These are phyloP conservation scores for Dioctria linearis DNA, from an alignment of 2,888 invertebrate species.

Conservation along the genomic window DNA sequence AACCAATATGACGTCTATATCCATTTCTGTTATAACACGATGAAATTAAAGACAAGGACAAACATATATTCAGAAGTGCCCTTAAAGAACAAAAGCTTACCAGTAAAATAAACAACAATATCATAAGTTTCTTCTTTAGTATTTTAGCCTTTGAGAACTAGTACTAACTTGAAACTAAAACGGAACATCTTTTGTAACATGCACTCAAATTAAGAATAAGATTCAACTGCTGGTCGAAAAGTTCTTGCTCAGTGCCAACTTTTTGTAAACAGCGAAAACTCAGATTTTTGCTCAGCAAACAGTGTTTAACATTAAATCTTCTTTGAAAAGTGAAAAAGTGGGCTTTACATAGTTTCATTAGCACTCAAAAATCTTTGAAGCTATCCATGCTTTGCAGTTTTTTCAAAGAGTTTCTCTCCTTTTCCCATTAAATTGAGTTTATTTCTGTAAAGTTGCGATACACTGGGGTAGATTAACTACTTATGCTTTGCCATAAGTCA, in stretches of 20 bases:
- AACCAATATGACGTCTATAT: too few species aligned
- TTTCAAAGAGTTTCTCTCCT: neutral
- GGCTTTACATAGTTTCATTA: neutral
- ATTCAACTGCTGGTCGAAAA: too few species aligned
- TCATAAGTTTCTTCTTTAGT: too few species aligned
- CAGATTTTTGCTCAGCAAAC: constrained; percentile 9
- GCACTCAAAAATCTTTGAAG: neutral
- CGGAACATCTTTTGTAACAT: too few species aligned
- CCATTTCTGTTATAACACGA: too few species aligned
- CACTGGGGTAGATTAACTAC: constrained; percentile 28
- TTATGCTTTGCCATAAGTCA: constrained; percentile 8
- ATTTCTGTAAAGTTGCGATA: constrained; percentile 25
- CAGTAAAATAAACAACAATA: too few species aligned
- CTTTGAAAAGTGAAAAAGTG: neutral
- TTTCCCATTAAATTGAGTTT: constrained; percentile 11
- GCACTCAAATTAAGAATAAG: too few species aligned
- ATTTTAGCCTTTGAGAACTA: too few species aligned
- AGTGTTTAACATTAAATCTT: neutral
- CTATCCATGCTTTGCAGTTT: neutral
- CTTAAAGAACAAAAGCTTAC: too few species aligned
- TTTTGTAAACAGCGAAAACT: neutral
- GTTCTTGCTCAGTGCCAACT: neutral
- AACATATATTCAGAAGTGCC: too few species aligned
- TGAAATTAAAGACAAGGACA: too few species aligned
- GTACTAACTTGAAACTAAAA: too few species aligned